Evolutionary conservation across 2,797 vertebrate species (phyloP), one percentile per base, ranked within the genome.

Genomic region (Loris lydekkerianus): DNA sequence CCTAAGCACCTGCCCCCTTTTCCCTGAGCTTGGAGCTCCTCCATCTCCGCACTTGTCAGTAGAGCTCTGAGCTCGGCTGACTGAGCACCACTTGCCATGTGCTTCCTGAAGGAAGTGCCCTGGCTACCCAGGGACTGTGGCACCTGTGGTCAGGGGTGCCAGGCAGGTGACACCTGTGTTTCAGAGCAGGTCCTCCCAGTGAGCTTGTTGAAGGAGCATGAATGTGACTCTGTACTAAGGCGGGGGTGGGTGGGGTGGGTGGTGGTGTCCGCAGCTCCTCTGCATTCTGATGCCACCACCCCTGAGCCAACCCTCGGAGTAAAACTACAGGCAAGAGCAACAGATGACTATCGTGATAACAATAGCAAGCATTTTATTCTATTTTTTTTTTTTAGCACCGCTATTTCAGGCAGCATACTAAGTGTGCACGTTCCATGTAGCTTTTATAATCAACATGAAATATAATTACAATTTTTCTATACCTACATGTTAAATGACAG

Each of bases 41-140:
- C 17, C 20, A 9, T 46, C 6, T 70, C 40, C 7, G 18, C 2
- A 17, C 7, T 15, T 40, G 29, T 63, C 31, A 3, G 15, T 34
- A 84, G 29, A 9, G 13, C 0, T 0, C 27, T 13, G 9, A 31
- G 17, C 8, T 43, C 1, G 25, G 20, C 7, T 49, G 25, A 14
- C 34, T 80, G 72, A 29, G 10, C 3, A 23, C 46, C 25, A 53
- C 4, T 31, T 13, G 6, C 46, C 8, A 18, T 27, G 34, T 29
- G 61, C 27, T 6, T 6, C 29, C 34, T 61, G 20, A 34, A 40
- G 69, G 37, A 31, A 11, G 73, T 31, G 4, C 1, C 3, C 5
- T 3, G 40, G 49, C 43, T 31, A 5, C 40, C 31, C 2, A 5
- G 10, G 29, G 13, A 15, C 40, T 3, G 7, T 10, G 10, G 3